Evolutionary conservation across 1,140 invertebrate genomes (phyloP).

Genomic region (Diabrotica virgifera): DNA sequence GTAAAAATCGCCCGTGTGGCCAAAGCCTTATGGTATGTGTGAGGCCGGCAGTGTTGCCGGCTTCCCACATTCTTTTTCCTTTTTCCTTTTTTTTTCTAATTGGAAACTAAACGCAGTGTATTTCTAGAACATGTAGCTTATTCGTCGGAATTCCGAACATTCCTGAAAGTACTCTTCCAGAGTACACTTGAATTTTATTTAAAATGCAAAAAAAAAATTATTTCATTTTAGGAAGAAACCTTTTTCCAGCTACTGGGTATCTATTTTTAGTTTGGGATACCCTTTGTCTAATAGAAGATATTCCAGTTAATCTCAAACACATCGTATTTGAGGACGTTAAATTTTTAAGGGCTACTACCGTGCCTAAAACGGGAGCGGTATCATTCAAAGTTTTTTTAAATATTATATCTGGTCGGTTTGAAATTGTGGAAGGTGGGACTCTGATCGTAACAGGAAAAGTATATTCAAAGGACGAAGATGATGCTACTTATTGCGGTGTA

Average conservation of each 20-base stretch:
- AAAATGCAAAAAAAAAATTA: background rate
- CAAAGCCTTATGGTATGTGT: no score
- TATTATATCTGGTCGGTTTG: conserved; percentile 76
- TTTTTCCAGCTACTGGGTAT: conserved; percentile 90
- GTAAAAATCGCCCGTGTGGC: no score
- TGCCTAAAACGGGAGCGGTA: conserved; percentile 67
- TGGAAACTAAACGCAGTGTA: no score
- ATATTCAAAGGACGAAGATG: background rate
- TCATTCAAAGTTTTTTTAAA: conserved; percentile 79
- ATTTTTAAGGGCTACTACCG: conserved; percentile 78
- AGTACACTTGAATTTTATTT: no score
- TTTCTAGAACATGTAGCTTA: no score
- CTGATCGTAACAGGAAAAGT: conserved; percentile 69
- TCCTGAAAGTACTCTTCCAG: no score
- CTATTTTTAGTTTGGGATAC: conserved; percentile 84
- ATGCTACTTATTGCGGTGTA: background rate
- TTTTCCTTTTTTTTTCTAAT: no score
- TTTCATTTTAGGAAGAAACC: conserved; percentile 61
- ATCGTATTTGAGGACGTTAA: conserved; percentile 85
- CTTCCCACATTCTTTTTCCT: no score
- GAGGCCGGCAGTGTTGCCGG: no score
- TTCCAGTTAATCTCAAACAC: conserved; percentile 66
- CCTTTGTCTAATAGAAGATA: conserved; percentile 71
- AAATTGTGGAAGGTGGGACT: conserved; percentile 57
- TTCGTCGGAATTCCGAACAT: no score